Evolutionary conservation across 2,888 invertebrate genomes (phyloP), one percentile per base, ranked within the genome.

Genomic region (Sussaba pulchella): DNA sequence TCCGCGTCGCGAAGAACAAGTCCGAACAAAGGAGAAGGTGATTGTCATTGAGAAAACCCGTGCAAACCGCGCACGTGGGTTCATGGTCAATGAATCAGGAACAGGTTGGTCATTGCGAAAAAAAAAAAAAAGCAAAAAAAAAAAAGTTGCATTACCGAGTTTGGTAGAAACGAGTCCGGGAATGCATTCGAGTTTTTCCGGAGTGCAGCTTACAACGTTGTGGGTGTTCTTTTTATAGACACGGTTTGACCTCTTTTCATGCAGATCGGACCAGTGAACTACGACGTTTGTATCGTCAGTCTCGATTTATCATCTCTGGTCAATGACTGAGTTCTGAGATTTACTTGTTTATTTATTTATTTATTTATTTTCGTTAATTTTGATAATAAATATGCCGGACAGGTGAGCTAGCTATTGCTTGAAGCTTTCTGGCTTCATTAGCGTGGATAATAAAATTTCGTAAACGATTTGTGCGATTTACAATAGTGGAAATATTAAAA

Each of bases 201-300:
- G 31, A 31, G 72, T 73, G 70, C 70, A 71, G 71, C 84, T 83
- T 82, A 80, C 83, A 82, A 82, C 83, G 82, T 86, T 84, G 88
- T 88, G 87, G 87, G 87, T 87, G 88, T 90, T 90, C 91, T 91
- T 91, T 91, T 91, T 90, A 89, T 92, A 92, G 91, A 90, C 83
- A 19, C 31, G 78, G 87, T 87, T 85, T 88, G 90, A 91, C 91
- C 91, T 91, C 88, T 84, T 91, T 92, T 83, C 79, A 50, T 67
- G 78, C 78, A 59, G 66, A 73, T 74, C 73, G 61, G 83, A 71
- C 64, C 70, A 83, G 19, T 57, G 43, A 17, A 54, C 67, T 47
- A 43, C 8, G 45, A 31, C 45, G 21, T 63, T 76, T 21, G 31
- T 50, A 61, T 39, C 54, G 45, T 73, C 66, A 64, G 74, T 79